A percentile compares a stretch with the other conserved stretches of the same genome.
phyloP scores from a whole-genome alignment of 1,140 invertebrate genomes.

The Drosophila bocqueti region DNA sequence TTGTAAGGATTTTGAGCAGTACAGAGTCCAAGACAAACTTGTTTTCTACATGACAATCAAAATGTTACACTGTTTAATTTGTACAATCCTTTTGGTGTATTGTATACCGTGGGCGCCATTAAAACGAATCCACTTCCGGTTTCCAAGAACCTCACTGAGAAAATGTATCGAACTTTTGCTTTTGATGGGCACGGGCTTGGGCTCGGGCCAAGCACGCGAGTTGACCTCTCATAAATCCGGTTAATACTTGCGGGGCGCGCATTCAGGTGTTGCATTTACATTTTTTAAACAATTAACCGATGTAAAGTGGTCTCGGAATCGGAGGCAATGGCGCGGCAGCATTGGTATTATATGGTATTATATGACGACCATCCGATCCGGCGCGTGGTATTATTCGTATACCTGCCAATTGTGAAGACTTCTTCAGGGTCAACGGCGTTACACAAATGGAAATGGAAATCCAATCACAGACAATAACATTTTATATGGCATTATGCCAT shows the following conservation, averaged over 20 bases:
- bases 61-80: no score
- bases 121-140: not conserved
- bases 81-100: no score
- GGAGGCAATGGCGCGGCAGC: conserved; percentile 22
- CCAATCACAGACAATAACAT: conserved; percentile 43
- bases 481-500: conserved; percentile 44
- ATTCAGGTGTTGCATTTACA: conserved; percentile 50
- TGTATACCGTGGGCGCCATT: not conserved
- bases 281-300: conserved; percentile 60
- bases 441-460: conserved; percentile 55
- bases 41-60: no score
- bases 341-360: conserved; percentile 46
- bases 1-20: no score
- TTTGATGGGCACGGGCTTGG: not conserved
- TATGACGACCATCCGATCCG: conserved; percentile 32
- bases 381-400: conserved; percentile 5
- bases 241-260: conserved; percentile 27
- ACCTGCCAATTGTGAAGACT: conserved; percentile 57
- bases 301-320: conserved; percentile 34
- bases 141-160: conserved; percentile 2
- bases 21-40: no score
- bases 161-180: conserved; percentile 12
- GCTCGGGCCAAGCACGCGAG: not conserved
- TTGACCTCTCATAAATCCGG: conserved; percentile 51
- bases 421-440: conserved; percentile 51